These are phyloP conservation scores for Phragmatobia fuliginosa DNA, from an alignment of 2,888 invertebrate genomes.

Conservation along the genomic window DNA sequence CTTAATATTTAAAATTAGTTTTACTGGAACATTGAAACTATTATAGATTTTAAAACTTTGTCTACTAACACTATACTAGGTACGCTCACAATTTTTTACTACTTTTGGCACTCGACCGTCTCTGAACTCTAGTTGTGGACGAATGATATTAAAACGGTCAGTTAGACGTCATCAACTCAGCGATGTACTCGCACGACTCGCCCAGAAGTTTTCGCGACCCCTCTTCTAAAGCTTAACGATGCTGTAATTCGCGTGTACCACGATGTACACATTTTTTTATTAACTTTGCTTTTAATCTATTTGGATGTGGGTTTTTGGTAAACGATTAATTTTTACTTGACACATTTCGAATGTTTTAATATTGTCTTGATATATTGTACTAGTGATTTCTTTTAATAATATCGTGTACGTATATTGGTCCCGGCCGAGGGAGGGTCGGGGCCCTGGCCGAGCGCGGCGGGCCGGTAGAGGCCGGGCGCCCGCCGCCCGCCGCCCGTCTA, in stretches of 20 bases:
- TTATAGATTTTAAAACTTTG: conserved; percentile 59
- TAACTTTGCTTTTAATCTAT: conserved; percentile 76
- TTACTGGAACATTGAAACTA: conserved; percentile 55
- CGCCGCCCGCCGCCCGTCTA: conserved; percentile 42
- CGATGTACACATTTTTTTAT: conserved; percentile 62
- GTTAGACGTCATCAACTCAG: conserved; percentile 30
- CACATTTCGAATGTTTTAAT: conserved; percentile 63
- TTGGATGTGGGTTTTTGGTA: conserved; percentile 84
- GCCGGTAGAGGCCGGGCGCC: conserved; percentile 25
- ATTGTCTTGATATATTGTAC: conserved; percentile 63
- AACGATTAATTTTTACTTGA: conserved; percentile 67
- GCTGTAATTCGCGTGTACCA: conserved; percentile 62
- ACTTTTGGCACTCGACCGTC: conserved; percentile 58
- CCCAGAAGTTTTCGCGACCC: conserved; percentile 67
- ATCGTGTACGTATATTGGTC: conserved; percentile 52
- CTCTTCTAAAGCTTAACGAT: conserved; percentile 62
- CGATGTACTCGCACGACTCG: conserved; percentile 40
- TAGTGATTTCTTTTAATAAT: conserved; percentile 82
- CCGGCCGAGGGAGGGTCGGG: conserved; percentile 44
- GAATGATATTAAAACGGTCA: conserved; percentile 54
- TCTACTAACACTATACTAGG: conserved; percentile 57
- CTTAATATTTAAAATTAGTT: conserved; percentile 59
- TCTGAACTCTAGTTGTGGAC: conserved; percentile 63
- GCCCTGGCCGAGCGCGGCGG: conserved; percentile 35
- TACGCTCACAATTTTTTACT: conserved; percentile 44